Evolutionary conservation across 1,140 invertebrate species (phyloP), one percentile per base, ranked within the genome.

Genomic region (Aphelinus atriplicis): DNA sequence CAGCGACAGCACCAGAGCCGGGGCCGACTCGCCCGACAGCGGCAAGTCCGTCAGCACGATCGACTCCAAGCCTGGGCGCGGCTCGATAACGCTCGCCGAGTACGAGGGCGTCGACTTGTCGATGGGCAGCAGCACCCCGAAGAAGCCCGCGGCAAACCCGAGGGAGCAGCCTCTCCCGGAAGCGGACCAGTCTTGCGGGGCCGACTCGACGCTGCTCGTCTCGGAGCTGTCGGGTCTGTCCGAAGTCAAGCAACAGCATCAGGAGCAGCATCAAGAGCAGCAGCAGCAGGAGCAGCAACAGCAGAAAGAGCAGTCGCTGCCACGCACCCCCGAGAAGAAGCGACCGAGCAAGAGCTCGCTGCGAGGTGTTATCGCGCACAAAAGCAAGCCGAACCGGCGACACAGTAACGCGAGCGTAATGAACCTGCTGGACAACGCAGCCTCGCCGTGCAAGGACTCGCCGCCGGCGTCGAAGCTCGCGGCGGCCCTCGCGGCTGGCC

Each of bases 1-100:
- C 71, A 91, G 90, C 45, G 91, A 92, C 78, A 91, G 91, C 6
- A 91, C 90, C 0, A 84, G 90, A 78, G 87, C 88, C 1, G 90
- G 89, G 9, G 86, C 89, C 6, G 90, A 91, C 78, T 91, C 90
- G 1, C 90, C 90, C 0, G 86, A 88, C 61, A 85, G 84, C 53
- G 85, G 80, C 53, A 81, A 87, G 43, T 81, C 71, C 3, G 80
- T 61, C 46, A 79, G 46, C 75, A 82, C 51, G 76, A 73, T 66
- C 62, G 82, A 79, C 78, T 76, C 71, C 58, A 87, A 81, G 74
- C 78, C 71, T 2, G 84, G 79, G 57, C 85, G 82, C 53, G 82
- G 82, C 45, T 87, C 86, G 3, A 78, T 86, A 48, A 84, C 81
- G 0, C 84, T 83, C 0, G 83, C 83, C 42, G 84, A 85, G 64